Evolutionary conservation across 2,888 invertebrate species (phyloP), one percentile per base, ranked within the genome.

Genomic region (Limnephilus marmoratus): DNA sequence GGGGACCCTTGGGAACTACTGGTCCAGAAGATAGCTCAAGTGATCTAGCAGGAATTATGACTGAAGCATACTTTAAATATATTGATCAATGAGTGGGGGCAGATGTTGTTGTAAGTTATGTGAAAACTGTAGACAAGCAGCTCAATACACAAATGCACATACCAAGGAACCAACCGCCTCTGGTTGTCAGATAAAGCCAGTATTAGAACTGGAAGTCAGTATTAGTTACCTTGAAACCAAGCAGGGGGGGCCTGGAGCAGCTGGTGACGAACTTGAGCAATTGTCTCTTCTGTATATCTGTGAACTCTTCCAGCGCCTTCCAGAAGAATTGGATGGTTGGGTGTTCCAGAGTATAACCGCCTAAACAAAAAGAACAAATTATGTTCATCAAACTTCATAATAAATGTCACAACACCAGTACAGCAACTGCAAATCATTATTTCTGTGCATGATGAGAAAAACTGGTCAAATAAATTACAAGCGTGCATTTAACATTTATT

Each of bases 191-290:
- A 53, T 18, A 53, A 18, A 53, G 18, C 53, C 0, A 5, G 13
- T n/a, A n/a, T n/a, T n/a, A 18, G 18, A 18, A 18, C 18, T 53
- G 53, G 18, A 5, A 18, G 18, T 18, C 53, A 53, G 53, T 18
- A 15, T n/a, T 91, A 49, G 7, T 68, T 95, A 99, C 99, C 97
- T 99, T 99, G 95, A 99, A 99, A 3, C 99, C 99, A 82, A 99
- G 96, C 45, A 99, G 96, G 0, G 99, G 99, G 5, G 99, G 99
- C 92, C 99, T 96, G 0, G 99, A 99, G 95, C 99, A 99, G 95
- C 99, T 99, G 3, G 99, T 99, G 83, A 99, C 99, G 96, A 99
- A 99, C 96, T 99, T 99, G 13, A 99, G 96, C 90, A 99, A 96
- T 94, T 98, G 98, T 93, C 99, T 96, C 93, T 98, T 97, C 95